phyloP scores from a whole-genome alignment of 1,140 invertebrate species.

The Cepaea nemoralis region DNA sequence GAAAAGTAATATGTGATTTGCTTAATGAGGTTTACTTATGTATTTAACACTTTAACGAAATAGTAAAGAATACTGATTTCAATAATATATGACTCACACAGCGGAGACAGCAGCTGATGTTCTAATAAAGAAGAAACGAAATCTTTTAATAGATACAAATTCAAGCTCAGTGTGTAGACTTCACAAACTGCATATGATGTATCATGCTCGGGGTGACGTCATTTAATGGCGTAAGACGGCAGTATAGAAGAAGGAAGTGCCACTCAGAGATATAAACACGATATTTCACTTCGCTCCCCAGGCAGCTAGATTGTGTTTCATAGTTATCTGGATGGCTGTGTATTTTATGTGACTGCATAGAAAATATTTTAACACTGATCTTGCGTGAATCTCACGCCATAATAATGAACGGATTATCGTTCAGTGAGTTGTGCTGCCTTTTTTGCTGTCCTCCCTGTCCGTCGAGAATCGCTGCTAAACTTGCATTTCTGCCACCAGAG shows the following conservation, averaged over 20 bases:
- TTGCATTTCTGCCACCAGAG: constrained; percentile 98
- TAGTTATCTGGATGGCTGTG: neutral
- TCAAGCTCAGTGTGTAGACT: no score
- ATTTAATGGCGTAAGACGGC: constrained; percentile 54
- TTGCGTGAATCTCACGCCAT: neutral
- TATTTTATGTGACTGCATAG: neutral
- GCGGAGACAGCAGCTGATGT: no score
- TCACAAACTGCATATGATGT: no score
- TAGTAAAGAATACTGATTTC: no score
- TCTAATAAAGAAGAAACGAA: no score
- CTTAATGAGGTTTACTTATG: no score
- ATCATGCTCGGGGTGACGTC: constrained; percentile 42
- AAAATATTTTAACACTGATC: neutral
- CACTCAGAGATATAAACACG: neutral
- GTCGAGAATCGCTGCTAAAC: constrained; percentile 93
- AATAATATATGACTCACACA: no score
- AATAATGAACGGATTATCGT: constrained; percentile 70
- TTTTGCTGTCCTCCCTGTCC: constrained; percentile 99
- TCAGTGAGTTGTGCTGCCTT: constrained; percentile 94
- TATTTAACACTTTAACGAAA: no score
- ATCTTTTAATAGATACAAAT: no score
- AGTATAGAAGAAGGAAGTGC: constrained; percentile 49
- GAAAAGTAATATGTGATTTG: no score
- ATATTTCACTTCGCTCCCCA: neutral
- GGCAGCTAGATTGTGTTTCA: neutral